Conservation (phyloP, 2,797 vertebrate species). For the Spinibarbus caldwelli region DNA sequence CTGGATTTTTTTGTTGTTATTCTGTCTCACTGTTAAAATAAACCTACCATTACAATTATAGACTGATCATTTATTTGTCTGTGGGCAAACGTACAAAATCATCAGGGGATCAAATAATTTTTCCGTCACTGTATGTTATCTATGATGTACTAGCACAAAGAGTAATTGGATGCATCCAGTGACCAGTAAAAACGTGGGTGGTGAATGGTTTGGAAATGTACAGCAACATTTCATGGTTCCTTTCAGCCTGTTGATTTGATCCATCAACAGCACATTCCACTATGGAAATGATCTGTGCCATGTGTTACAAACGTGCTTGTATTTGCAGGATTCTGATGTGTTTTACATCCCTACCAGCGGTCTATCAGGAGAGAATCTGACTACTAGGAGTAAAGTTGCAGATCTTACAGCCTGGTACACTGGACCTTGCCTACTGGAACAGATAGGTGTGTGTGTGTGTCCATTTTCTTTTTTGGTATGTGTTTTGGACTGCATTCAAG, state of each 20-base stretch:
- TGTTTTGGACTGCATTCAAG: not conserved
- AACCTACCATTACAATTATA: too few relatives aligned
- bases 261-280: not conserved
- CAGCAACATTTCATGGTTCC: not conserved
- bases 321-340: constrained; percentile 90
- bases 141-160: not conserved
- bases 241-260: not conserved
- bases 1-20: too few relatives aligned
- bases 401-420: constrained; percentile 91
- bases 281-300: not conserved
- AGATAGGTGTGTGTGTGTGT: constrained; percentile 84
- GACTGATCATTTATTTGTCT: too few relatives aligned
- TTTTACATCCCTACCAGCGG: constrained; percentile 95
- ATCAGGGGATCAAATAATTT: too few relatives aligned
- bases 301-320: constrained; percentile 9
- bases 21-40: too few relatives aligned
- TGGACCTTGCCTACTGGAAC: constrained; percentile 90
- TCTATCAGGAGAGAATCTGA: constrained; percentile 94
- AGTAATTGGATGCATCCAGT: not conserved
- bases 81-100: too few relatives aligned
- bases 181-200: not conserved
- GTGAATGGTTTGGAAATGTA: not conserved
- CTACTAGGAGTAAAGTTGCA: constrained; percentile 79
- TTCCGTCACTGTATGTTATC: not conserved
- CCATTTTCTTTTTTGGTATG: not conserved